These are phyloP conservation scores for Nomada flava DNA, from an alignment of 2,888 invertebrate species.

Conservation along the genomic window DNA sequence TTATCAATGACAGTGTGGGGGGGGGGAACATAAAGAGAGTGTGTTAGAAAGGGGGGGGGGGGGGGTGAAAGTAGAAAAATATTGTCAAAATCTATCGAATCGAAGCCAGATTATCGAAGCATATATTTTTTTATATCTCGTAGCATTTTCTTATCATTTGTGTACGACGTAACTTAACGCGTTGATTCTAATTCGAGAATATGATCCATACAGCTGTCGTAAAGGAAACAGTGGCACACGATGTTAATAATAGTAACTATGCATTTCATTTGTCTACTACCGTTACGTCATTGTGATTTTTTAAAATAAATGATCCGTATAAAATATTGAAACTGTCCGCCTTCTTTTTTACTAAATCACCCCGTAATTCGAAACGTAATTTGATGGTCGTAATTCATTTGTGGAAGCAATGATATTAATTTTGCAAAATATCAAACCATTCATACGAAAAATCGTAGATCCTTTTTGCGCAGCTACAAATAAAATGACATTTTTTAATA, in stretches of 20 bases:
- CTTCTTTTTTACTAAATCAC: too few species aligned
- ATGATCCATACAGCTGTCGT: conserved; percentile 51
- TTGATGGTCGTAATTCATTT: too few species aligned
- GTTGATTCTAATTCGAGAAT: conserved; percentile 46
- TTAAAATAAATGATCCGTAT: conserved; percentile 77
- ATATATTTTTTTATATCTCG: conserved; percentile 73
- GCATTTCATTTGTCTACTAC: conserved; percentile 72
- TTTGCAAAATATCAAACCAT: too few species aligned
- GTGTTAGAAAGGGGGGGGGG: background rate
- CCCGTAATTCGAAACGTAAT: too few species aligned
- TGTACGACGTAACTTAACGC: conserved; percentile 59
- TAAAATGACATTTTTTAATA: conserved; percentile 17
- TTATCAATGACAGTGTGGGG: conserved; percentile 65
- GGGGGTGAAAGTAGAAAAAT: conserved; percentile 22
- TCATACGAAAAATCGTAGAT: too few species aligned
- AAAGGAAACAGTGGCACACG: conserved; percentile 61
- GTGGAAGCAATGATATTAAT: too few species aligned
- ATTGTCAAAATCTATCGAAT: conserved; percentile 62
- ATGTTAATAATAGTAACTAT: conserved; percentile 65
- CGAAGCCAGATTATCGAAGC: conserved; percentile 48
- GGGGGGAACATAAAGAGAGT: background rate
- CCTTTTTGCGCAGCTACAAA: background rate
- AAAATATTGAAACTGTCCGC: conserved; percentile 9
- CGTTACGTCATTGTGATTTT: conserved; percentile 78
- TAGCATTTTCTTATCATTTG: conserved; percentile 70